Evolutionary conservation across 1,140 invertebrate genomes (phyloP).

Genomic region (Cydia pomonella): DNA sequence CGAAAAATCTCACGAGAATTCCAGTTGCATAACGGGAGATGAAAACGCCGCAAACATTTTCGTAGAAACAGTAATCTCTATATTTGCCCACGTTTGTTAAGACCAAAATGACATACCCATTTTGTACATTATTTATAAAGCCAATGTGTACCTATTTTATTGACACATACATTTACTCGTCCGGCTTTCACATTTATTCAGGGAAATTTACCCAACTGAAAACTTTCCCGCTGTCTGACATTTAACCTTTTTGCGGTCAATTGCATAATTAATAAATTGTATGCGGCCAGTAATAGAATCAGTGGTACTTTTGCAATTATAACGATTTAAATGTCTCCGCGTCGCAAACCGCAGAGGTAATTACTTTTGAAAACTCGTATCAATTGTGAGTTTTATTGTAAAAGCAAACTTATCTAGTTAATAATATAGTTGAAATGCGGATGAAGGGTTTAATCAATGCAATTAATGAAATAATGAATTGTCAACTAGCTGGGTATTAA

Average conservation of each 20-base stretch:
- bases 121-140: background rate
- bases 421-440: background rate
- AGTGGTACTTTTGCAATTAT: constrained; percentile 15
- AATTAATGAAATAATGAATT: background rate
- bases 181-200: background rate
- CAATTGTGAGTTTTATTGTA: background rate
- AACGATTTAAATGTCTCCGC: constrained; percentile 2
- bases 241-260: background rate
- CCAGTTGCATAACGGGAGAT: too few relatives aligned
- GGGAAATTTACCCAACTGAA: background rate
- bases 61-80: background rate
- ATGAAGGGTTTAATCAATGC: background rate
- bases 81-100: background rate
- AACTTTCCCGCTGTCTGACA: constrained; percentile 11
- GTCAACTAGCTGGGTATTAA: background rate
- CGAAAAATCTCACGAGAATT: too few relatives aligned
- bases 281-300: constrained; percentile 18
- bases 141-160: background rate
- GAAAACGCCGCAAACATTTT: background rate
- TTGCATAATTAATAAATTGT: constrained; percentile 11
- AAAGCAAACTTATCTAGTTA: background rate
- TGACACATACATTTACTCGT: background rate
- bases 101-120: background rate
- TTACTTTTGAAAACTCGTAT: constrained; percentile 1
- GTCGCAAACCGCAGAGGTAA: background rate